These are phyloP conservation scores for Xestia rhomboidea DNA, from an alignment of 2,888 invertebrate genomes.

Conservation along the genomic window DNA sequence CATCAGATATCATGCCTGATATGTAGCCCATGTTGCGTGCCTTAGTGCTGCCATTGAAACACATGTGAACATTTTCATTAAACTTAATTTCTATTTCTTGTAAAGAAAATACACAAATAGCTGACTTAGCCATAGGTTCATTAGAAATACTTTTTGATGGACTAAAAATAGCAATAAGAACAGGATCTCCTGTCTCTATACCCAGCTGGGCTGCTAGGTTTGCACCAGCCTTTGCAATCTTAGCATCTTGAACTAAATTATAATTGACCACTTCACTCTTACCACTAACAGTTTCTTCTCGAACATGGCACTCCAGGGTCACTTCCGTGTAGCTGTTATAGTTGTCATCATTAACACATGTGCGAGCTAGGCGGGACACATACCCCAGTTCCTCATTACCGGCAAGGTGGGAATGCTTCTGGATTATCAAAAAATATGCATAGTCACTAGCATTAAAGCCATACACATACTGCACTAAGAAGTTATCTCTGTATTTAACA, in stretches of 20 bases:
- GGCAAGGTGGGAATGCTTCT: conserved; percentile 97
- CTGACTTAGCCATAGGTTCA: conserved; percentile 95
- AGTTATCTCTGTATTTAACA: conserved; percentile 98
- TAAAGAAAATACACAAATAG: conserved; percentile 97
- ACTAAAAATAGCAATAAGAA: conserved; percentile 97
- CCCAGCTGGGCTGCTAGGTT: conserved; percentile 95
- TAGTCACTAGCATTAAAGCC: conserved; percentile 98
- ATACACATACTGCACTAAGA: conserved; percentile 98
- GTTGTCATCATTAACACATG: conserved; percentile 98
- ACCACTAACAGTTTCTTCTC: conserved; percentile 90
- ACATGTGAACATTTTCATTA: conserved; percentile 99
- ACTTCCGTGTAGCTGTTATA: conserved; percentile 99
- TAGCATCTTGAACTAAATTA: conserved; percentile 98
- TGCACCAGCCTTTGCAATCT: conserved; percentile 95
- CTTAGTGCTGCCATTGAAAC: conserved; percentile 98
- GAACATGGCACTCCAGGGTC: conserved; percentile 95
- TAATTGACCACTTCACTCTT: conserved; percentile 92
- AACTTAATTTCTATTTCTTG: conserved; percentile 97
- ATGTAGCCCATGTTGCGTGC: conserved; percentile 97
- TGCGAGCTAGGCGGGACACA: conserved; percentile 96
- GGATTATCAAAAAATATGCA: conserved; percentile 98
- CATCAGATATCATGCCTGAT: conserved; percentile 97
- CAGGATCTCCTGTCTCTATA: conserved; percentile 94
- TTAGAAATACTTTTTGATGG: conserved; percentile 97
- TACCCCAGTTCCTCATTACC: conserved; percentile 97